phyloP scores from a whole-genome alignment of 1,140 invertebrate species.

The Zophobas morio region DNA sequence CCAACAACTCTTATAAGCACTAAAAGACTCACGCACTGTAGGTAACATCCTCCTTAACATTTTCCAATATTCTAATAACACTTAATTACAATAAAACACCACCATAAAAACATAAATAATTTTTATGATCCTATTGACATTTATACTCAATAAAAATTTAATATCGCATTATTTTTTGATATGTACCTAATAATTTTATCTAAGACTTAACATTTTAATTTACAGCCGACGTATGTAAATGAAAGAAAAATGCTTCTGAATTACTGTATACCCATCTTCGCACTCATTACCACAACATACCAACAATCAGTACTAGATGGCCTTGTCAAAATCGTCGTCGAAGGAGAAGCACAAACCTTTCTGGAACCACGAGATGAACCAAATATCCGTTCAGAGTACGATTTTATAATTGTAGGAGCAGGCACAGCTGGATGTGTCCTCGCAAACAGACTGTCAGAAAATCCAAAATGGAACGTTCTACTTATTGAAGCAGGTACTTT shows the following conservation, averaged over 20 bases:
- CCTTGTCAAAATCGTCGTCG: constrained; percentile 57
- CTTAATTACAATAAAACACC: too few relatives aligned
- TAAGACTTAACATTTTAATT: too few relatives aligned
- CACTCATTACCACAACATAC: constrained; percentile 5
- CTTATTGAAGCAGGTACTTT: constrained; percentile 76
- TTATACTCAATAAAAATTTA: too few relatives aligned
- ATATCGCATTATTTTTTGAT: too few relatives aligned
- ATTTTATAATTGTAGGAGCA: constrained; percentile 90
- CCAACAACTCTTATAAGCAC: too few relatives aligned
- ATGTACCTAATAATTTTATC: too few relatives aligned
- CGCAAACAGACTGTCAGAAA: constrained; percentile 84
- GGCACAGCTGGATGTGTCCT: constrained; percentile 89
- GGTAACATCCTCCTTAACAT: too few relatives aligned
- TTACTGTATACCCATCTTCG: not conserved
- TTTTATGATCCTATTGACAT: too few relatives aligned
- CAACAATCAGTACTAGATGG: constrained; percentile 60
- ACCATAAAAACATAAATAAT: too few relatives aligned
- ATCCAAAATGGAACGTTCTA: constrained; percentile 84
- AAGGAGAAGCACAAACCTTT: constrained; percentile 57
- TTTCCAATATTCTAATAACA: too few relatives aligned
- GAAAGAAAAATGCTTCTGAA: not conserved
- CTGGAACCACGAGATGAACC: constrained; percentile 59
- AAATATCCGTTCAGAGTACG: constrained; percentile 72
- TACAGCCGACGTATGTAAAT: not conserved
- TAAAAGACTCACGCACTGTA: too few relatives aligned